Conservation (phyloP, 2,888 invertebrate species). For the Ophion costatus region DNA sequence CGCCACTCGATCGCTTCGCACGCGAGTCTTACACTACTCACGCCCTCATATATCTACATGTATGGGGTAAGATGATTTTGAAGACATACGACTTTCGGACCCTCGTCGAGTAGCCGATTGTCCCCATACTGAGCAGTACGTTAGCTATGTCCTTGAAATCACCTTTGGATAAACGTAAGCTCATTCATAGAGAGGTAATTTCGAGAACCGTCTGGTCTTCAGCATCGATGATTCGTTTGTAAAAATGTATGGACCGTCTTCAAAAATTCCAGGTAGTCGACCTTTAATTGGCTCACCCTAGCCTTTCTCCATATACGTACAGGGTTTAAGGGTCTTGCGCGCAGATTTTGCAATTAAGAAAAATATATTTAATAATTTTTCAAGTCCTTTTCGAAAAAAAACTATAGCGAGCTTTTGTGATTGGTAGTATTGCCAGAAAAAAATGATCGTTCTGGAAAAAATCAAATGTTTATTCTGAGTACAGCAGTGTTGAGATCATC, state of each 20-base stretch:
- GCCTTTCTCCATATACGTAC: background rate
- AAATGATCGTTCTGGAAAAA: too few species aligned
- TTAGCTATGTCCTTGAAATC: background rate
- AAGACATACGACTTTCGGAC: background rate
- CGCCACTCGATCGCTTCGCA: conserved; percentile 71
- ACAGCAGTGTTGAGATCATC: background rate
- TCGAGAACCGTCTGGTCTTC: background rate
- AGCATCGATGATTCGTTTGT: too few species aligned
- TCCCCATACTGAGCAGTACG: too few species aligned
- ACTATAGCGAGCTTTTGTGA: background rate
- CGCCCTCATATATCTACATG: background rate
- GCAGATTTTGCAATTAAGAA: background rate
- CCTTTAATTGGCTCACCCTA: background rate
- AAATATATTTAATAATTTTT: background rate
- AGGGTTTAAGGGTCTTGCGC: background rate
- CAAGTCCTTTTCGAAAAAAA: background rate
- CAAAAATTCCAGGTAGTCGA: background rate
- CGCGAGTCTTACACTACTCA: conserved; percentile 45
- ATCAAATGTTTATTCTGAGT: too few species aligned
- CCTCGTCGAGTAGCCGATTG: background rate
- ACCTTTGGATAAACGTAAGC: background rate
- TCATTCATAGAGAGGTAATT: background rate
- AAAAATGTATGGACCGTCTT: too few species aligned
- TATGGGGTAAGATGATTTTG: background rate
- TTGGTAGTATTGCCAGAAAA: background rate